Percentiles rank a stretch among this genome's conserved stretches.
These are phyloP conservation scores for Epirrhoe tristata DNA, from an alignment of 2,888 invertebrate species.

Conservation along the genomic window DNA sequence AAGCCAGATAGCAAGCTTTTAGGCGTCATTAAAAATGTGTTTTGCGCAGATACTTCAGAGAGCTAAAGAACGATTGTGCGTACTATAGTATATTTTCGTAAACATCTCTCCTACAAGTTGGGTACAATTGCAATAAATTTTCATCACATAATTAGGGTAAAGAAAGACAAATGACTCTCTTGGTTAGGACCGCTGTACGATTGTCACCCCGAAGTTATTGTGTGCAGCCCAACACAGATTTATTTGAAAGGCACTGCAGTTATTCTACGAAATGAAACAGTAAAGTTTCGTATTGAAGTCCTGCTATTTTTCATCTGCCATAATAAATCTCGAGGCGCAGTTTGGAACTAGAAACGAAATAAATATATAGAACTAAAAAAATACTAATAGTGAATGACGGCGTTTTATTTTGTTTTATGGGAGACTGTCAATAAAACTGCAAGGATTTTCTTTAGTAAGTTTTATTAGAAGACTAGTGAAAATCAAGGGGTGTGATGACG, in stretches of 20 bases:
- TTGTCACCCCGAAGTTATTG: conserved; percentile 44
- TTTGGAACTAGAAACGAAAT: neutral
- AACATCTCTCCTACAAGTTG: conserved; percentile 51
- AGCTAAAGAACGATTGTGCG: conserved; percentile 36
- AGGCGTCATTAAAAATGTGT: too few relatives aligned
- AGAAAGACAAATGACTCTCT: conserved; percentile 73
- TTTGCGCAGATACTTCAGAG: too few relatives aligned
- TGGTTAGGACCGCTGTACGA: conserved; percentile 51
- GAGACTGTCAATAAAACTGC: neutral
- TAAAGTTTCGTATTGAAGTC: conserved; percentile 4
- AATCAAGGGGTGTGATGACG: too few relatives aligned
- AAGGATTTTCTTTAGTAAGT: too few relatives aligned
- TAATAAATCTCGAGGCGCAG: neutral
- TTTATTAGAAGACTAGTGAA: too few relatives aligned
- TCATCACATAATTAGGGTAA: conserved; percentile 76
- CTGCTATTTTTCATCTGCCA: neutral
- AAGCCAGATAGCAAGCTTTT: too few relatives aligned
- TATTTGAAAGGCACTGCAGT: conserved; percentile 28
- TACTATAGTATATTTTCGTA: conserved; percentile 52
- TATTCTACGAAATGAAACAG: conserved; percentile 5
- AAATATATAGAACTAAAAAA: neutral
- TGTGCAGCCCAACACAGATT: conserved; percentile 34
- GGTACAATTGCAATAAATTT: conserved; percentile 69
- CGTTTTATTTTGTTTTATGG: neutral
- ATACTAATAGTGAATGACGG: neutral